A percentile compares a stretch with the other conserved stretches of the same genome.
phyloP scores from a whole-genome alignment of 2,113 vertebrate genomes.

The Actinemys pallida region DNA sequence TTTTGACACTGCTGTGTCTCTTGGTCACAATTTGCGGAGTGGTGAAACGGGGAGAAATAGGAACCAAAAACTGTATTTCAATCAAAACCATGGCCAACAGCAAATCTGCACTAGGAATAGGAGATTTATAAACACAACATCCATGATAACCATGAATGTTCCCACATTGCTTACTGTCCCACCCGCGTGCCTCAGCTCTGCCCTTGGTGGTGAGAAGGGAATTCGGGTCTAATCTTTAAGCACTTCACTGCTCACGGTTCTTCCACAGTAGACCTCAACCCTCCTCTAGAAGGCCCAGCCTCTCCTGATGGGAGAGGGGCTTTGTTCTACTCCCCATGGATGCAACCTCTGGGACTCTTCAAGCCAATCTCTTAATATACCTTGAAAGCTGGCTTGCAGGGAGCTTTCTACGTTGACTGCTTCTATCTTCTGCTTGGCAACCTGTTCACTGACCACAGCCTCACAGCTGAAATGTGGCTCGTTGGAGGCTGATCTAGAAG shows the following conservation, averaged over 20 bases:
- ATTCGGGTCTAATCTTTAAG: fast-evolving
- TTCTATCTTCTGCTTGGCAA: neutral
- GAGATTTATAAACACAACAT: fast-evolving
- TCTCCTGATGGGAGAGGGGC: neutral
- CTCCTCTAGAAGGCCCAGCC: neutral
- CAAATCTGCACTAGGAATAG: neutral
- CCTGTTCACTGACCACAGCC: neutral
- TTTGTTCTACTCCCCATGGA: fast-evolving
- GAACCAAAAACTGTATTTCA: fast-evolving
- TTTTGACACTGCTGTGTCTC: fast-evolving
- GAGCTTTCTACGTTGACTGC: fast-evolving
- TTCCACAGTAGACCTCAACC: too few relatives aligned
- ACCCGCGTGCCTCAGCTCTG: neutral
- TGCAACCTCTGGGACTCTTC: neutral
- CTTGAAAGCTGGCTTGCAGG: fast-evolving
- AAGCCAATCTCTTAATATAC: neutral
- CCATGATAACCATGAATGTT: neutral
- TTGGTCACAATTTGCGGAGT: neutral
- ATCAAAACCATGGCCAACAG: fast-evolving
- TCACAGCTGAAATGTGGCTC: fast-evolving
- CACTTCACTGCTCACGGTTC: neutral
- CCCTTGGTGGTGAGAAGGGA: neutral
- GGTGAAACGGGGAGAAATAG: fast-evolving
- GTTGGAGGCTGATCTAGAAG: fast-evolving
- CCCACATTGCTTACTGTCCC: neutral